Conservation (phyloP, 37 sponge, comb jelly and placozoan species). For the Geodia barretti region DNA sequence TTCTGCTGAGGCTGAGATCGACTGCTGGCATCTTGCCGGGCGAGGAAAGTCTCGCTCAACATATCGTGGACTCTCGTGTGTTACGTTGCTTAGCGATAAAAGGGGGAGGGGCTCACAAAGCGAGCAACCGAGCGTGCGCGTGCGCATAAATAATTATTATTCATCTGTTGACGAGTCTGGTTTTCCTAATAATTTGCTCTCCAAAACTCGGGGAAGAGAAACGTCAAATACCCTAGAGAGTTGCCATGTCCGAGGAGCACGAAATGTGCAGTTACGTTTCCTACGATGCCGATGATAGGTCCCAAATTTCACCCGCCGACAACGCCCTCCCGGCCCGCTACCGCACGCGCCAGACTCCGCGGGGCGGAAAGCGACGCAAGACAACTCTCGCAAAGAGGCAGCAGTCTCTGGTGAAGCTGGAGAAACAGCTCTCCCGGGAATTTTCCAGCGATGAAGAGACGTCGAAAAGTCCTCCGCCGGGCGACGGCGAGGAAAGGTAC, state of each 20-base stretch:
- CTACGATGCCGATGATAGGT: no score
- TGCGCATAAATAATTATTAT: not conserved
- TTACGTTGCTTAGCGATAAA: not conserved
- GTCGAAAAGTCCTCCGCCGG: no score
- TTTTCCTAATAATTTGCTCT: no score
- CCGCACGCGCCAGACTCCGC: not conserved
- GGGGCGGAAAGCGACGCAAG: not conserved
- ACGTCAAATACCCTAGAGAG: not conserved
- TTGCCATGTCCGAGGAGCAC: no score
- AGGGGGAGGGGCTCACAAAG: not conserved
- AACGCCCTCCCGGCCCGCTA: not conserved
- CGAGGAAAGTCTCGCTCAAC: not conserved
- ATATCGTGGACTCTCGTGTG: not conserved
- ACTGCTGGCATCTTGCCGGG: not conserved
- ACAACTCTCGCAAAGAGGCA: slow-evolving; percentile 1
- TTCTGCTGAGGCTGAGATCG: not conserved
- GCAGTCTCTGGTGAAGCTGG: not conserved
- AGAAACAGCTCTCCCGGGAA: not conserved
- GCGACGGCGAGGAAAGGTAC: not conserved
- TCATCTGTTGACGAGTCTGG: no score
- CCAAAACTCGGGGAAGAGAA: not conserved
- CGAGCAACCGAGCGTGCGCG: not conserved
- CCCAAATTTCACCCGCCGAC: no score
- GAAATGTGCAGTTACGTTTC: no score
- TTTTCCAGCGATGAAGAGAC: no score